phyloP scores from a whole-genome alignment of 2,113 vertebrate genomes.

The Alectura lathami region DNA sequence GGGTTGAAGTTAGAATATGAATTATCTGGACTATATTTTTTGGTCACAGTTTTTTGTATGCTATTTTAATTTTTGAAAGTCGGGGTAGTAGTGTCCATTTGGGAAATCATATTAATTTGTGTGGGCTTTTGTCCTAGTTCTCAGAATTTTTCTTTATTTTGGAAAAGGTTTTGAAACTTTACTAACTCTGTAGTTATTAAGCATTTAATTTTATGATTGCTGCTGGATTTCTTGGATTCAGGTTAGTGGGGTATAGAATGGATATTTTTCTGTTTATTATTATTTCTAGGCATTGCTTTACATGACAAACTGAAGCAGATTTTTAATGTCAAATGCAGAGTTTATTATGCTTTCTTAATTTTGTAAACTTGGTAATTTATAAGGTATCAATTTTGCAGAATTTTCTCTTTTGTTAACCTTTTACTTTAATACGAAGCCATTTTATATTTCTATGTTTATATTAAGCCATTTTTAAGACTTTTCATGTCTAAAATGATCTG shows the following conservation, averaged over 20 bases:
- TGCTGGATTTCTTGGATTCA: neutral
- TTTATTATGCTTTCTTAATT: neutral
- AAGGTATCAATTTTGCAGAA: neutral
- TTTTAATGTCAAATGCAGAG: neutral
- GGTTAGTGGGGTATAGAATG: neutral
- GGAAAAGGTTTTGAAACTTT: neutral
- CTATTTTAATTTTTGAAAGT: neutral
- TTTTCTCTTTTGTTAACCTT: neutral
- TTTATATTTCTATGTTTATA: neutral
- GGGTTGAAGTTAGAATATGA: neutral
- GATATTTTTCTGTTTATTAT: neutral
- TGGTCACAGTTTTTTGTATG: neutral
- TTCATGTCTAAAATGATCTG: neutral
- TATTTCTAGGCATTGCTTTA: neutral
- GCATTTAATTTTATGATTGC: neutral
- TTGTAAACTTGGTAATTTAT: neutral
- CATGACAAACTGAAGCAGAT: neutral
- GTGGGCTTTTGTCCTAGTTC: neutral
- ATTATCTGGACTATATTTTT: neutral
- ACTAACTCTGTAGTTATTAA: neutral
- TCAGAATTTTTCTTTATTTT: neutral
- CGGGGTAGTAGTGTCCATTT: neutral
- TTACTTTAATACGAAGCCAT: neutral
- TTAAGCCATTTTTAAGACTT: neutral
- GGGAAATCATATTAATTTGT: neutral